Conservation (phyloP, 1,140 invertebrate species). For the Piezodorus guildinii region DNA sequence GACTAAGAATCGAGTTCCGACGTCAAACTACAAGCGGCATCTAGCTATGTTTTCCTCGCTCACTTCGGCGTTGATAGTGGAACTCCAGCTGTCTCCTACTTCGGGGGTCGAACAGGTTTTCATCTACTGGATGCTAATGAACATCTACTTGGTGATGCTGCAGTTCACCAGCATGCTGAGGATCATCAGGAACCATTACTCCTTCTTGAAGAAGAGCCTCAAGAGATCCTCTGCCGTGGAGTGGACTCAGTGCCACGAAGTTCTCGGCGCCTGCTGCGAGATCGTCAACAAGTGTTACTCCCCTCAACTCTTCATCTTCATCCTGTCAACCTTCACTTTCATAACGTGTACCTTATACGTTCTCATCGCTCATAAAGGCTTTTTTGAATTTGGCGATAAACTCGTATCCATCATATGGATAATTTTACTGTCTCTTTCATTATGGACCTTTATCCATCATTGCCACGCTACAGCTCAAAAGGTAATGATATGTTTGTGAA, state of each 20-base stretch:
- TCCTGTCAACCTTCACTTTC: not conserved
- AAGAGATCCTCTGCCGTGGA: not conserved
- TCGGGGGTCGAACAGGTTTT: not conserved
- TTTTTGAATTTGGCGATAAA: too few relatives aligned
- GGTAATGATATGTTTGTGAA: too few relatives aligned
- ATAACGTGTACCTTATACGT: too few relatives aligned
- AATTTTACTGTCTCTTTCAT: too few relatives aligned
- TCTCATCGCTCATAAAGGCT: too few relatives aligned
- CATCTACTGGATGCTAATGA: not conserved
- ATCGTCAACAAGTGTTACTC: not conserved
- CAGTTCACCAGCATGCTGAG: not conserved
- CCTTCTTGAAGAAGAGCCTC: not conserved
- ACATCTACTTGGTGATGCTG: not conserved
- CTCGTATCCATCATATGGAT: too few relatives aligned
- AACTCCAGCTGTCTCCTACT: not conserved
- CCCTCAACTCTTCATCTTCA: not conserved
- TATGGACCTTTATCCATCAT: too few relatives aligned
- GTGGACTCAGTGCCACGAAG: not conserved
- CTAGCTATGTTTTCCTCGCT: not conserved
- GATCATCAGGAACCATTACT: not conserved
- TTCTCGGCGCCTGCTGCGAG: not conserved
- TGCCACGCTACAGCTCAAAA: too few relatives aligned
- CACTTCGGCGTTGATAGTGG: not conserved
- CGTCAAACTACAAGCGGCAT: not conserved
- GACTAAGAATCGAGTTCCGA: not conserved